Base-by-base conservation (phyloP, 2,888 invertebrate species). In the Globia sparganii region DNA sequence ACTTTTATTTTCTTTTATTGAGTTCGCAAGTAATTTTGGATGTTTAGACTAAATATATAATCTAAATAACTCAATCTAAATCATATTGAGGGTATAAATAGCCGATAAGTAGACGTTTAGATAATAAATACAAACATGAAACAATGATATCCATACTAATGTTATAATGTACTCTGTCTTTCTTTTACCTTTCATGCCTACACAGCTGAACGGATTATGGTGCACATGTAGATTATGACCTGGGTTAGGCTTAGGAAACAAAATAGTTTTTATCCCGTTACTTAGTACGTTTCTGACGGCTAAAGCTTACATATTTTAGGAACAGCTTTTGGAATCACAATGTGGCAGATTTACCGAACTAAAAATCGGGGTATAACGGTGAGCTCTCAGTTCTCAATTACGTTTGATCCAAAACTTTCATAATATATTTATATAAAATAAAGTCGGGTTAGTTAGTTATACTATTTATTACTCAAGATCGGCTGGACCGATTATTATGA, bases 1-100 rank as follows among this genome's bases (percentile, higher is more conserved):
- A 85, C 87, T 84, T 84, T 80, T 86, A 81, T 87, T 86, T 88
- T 86, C 77, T 77, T 87, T 86, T 80, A 78, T 81, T 75, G 67
- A 85, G 83, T 77, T 80, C 28, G 72, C 61, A 64, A 80, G 74
- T 78, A 79, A 88, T 87, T 81, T 85, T 82, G 31, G 58, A 75
- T 74, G 69, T 78, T 82, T 68, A 75, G 61, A 75, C 77, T 77
- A 68, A 78, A 80, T 77, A 77, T 77, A 31, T 72, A 67, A 37
- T 80, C 53, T 65, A 61, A 68, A 73, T 72, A 77, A 72, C 72
- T 76, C 25, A 79, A 73, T 76, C n/a, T 46, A 62, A 76, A 66
- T 67, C 28, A 69, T 77, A 62, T 74, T 46, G 15, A 56, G 62
- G 49, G 37, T 56, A 34, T 53, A n/a, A 53, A 64, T 58, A 64